Evolutionary conservation across 2,888 invertebrate species (phyloP).

Genomic region (Eupeodes latifasciatus): DNA sequence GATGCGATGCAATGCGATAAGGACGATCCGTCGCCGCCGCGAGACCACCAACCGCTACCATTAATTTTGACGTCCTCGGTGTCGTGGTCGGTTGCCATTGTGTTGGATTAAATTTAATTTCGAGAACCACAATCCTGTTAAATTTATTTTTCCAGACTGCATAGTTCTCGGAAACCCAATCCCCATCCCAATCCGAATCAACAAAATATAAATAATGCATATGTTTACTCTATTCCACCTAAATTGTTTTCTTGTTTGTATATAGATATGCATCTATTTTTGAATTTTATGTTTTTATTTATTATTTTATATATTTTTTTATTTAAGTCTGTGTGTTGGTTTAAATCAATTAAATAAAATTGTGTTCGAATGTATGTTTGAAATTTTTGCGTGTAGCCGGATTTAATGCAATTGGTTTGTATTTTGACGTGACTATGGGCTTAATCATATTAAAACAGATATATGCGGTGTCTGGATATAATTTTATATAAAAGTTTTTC

Average conservation of each 20-base stretch:
- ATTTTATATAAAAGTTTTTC: not conserved
- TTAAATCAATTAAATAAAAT: slow-evolving; percentile 44
- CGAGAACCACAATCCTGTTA: slow-evolving; percentile 33
- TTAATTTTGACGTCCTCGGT: slow-evolving; percentile 10
- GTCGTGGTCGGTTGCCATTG: slow-evolving; percentile 13
- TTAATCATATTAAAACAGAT: slow-evolving; percentile 15
- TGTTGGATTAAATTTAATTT: slow-evolving; percentile 57
- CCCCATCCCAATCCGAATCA: not conserved
- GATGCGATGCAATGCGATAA: too few species aligned
- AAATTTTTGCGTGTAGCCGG: not conserved
- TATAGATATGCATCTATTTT: not conserved
- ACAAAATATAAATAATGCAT: not conserved
- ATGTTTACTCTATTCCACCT: not conserved
- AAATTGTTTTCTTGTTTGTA: slow-evolving; percentile 1
- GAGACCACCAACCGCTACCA: slow-evolving; percentile 3
- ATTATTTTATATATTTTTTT: not conserved
- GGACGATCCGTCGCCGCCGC: not conserved
- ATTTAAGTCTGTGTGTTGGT: not conserved
- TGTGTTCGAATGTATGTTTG: not conserved
- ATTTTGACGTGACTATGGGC: slow-evolving; percentile 30
- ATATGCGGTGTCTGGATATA: not conserved
- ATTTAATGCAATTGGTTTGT: slow-evolving; percentile 42
- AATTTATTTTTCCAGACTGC: slow-evolving; percentile 32
- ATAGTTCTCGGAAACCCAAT: not conserved
- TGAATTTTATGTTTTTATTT: not conserved